Base-by-base conservation (phyloP, 2,888 invertebrate genomes). In the Liposcelis brunnea region DNA sequence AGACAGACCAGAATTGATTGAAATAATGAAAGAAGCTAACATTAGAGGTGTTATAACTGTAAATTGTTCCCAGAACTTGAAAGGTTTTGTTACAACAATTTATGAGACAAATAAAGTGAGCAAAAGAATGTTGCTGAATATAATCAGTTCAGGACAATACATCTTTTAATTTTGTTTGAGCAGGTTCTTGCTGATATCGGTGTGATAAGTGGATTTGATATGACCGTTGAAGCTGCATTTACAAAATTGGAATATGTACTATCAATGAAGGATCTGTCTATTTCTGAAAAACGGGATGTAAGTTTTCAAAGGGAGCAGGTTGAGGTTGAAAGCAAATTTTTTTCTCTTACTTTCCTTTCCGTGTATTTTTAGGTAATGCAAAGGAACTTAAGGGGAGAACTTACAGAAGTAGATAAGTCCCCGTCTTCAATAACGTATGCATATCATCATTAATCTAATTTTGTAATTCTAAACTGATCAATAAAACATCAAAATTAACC, bases 151-250 rank as follows among this genome's bases (percentile, higher is more conserved):
- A n/a, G n/a, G n/a, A n/a, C n/a, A n/a, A n/a, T n/a, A n/a, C n/a
- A n/a, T n/a, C n/a, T n/a, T n/a, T n/a, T n/a, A n/a, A n/a, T n/a
- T n/a, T n/a, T n/a, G n/a, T 51, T 48, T 52, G 51, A 51, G 16
- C 52, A 74, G 74, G 65, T 67, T 15, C 60, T 84, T 48, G 62
- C 69, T 31, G 71, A 76, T 45, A 71, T 70, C 46, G 89, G 89
- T 1, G 79, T 89, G 1, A 72, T 84, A 19, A 71, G 80, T 1
- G 89, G 90, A 0, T 75, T 70, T 47, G 90, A 91, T 57, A 85
- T 90, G 84, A 95, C 95, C 0, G 81, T 87, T 0, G 95, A 95
- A 62, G 90, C 95, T 0, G 93, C 94, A 0, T 70, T 94, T 7
- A 78, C 87, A 2, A 97, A 97, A 61, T 67, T 97, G 1, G 74